Evolutionary conservation across 2,113 vertebrate species (phyloP).

Genomic region (Casuarius casuarius): DNA sequence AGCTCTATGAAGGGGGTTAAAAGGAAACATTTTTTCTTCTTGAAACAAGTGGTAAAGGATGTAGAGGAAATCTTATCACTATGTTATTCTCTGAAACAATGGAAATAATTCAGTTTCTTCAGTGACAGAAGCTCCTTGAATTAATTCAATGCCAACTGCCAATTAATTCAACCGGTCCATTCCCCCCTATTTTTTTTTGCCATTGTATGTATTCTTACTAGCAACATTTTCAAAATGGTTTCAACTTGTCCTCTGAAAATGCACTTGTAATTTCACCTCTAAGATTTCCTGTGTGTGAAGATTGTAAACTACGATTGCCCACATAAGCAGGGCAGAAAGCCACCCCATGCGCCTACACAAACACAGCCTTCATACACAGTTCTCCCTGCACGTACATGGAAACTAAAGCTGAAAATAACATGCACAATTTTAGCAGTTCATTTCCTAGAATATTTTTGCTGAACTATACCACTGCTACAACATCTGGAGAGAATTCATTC

Average conservation of each 20-base stretch:
- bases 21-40: conserved; percentile 27
- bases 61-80: neutral
- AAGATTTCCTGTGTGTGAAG: neutral
- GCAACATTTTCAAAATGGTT: neutral
- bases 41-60: neutral
- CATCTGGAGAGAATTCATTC: neutral
- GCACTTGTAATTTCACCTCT: neutral
- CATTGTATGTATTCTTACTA: neutral
- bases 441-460: neutral
- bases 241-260: neutral
- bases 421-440: neutral
- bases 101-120: neutral
- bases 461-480: neutral
- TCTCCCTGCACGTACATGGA: neutral
- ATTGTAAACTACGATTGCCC: neutral
- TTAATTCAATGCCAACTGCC: neutral
- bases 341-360: no score
- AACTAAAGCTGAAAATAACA: neutral
- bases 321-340: no score
- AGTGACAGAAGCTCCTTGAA: neutral
- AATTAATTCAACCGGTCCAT: neutral
- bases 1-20: neutral
- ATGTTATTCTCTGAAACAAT: neutral
- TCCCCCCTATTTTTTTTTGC: neutral
- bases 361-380: neutral